These are phyloP conservation scores for Cossypha caffra DNA, from an alignment of 2,797 vertebrate genomes.

Conservation along the genomic window DNA sequence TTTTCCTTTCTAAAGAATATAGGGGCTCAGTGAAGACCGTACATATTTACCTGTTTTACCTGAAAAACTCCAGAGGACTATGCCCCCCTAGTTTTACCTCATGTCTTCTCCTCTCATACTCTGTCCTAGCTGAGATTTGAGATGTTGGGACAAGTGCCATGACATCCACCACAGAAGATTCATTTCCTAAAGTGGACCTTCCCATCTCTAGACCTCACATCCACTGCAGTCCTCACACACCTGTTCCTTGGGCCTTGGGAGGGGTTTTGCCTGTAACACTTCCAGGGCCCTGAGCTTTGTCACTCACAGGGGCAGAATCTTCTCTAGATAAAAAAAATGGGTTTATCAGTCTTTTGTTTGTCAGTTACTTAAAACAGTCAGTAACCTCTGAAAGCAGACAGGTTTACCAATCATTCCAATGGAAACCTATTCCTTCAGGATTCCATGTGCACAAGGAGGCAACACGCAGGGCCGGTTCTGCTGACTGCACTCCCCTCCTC, in stretches of 20 bases:
- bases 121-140: neutral
- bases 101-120: neutral
- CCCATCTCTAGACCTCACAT: neutral
- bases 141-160: neutral
- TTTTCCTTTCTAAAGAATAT: neutral
- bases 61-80: neutral
- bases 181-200: neutral
- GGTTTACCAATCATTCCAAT: neutral
- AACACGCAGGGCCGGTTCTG: fast-evolving
- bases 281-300: neutral
- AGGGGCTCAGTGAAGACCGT: neutral
- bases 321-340: neutral
- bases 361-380: neutral
- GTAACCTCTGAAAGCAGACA: neutral
- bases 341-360: neutral
- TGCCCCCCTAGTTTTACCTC: neutral
- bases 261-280: fast-evolving
- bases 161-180: neutral
- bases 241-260: neutral
- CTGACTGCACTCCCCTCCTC: neutral
- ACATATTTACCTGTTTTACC: neutral
- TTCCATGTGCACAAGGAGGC: neutral
- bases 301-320: neutral
- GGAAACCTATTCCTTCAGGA: neutral
- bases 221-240: neutral